phyloP scores from a whole-genome alignment of 2,797 vertebrate species.

The Fistularia tabacaria region DNA sequence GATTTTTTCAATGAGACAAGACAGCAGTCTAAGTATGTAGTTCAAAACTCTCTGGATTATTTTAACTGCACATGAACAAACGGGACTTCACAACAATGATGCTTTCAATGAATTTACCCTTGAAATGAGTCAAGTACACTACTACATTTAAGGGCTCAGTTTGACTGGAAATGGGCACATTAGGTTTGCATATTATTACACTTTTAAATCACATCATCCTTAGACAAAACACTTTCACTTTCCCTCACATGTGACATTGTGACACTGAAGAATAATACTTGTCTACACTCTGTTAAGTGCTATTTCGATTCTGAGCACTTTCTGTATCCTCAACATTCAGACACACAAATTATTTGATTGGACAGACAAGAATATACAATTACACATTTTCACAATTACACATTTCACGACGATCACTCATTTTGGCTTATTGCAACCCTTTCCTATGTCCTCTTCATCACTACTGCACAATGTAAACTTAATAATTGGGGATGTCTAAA shows the following conservation, averaged over 20 bases:
- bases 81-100: slow-evolving; percentile 6
- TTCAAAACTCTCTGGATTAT: background rate
- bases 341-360: slow-evolving; percentile 28
- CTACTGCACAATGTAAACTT: slow-evolving; percentile 55
- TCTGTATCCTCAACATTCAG: slow-evolving; percentile 15
- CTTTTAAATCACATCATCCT: slow-evolving; percentile 43
- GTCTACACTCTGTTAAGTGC: slow-evolving; percentile 27
- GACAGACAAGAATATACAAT: slow-evolving; percentile 33
- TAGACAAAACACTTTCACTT: slow-evolving; percentile 63
- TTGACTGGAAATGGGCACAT: slow-evolving; percentile 52
- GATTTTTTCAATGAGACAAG: slow-evolving; percentile 36
- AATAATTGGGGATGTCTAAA: slow-evolving; percentile 43
- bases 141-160: slow-evolving; percentile 43
- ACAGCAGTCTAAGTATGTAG: slow-evolving; percentile 39
- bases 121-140: slow-evolving; percentile 14
- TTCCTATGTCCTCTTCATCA: slow-evolving; percentile 4
- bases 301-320: slow-evolving; percentile 21
- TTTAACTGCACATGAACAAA: slow-evolving; percentile 28
- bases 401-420: slow-evolving; percentile 47
- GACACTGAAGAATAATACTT: slow-evolving; percentile 14
- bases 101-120: slow-evolving; percentile 1
- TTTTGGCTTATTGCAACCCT: slow-evolving; percentile 57
- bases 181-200: slow-evolving; percentile 70
- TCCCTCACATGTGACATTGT: slow-evolving; percentile 47
- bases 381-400: slow-evolving; percentile 38